phyloP scores from a whole-genome alignment of 2,888 invertebrate genomes.

The Cantharis rustica region DNA sequence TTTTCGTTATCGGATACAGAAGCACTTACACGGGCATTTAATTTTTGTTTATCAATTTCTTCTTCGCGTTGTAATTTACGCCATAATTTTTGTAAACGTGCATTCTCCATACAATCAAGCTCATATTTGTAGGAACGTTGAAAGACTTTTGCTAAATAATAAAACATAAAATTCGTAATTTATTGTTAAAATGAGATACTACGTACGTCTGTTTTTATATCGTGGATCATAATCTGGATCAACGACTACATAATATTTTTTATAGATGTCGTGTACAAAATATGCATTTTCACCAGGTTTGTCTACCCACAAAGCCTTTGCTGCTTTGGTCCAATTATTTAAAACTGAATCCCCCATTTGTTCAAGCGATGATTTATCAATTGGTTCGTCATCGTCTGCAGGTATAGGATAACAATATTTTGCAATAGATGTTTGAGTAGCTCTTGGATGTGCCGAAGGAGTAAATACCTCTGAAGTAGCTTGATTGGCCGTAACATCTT shows the following conservation, averaged over 20 bases:
- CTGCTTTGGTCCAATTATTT: slow-evolving; percentile 57
- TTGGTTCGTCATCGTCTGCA: slow-evolving; percentile 52
- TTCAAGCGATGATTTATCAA: slow-evolving; percentile 51
- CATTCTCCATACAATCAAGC: slow-evolving; percentile 59
- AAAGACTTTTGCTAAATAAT: slow-evolving; percentile 55
- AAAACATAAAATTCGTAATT: background rate
- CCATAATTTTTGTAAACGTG: slow-evolving; percentile 50
- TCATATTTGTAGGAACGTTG: slow-evolving; percentile 64
- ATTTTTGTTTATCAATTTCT: slow-evolving; percentile 34
- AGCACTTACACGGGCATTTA: slow-evolving; percentile 26
- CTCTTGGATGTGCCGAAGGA: slow-evolving; percentile 55
- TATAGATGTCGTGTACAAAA: slow-evolving; percentile 58
- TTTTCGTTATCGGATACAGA: slow-evolving; percentile 36
- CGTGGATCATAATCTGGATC: slow-evolving; percentile 43
- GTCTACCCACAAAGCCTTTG: slow-evolving; percentile 62
- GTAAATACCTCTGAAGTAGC: slow-evolving; percentile 55
- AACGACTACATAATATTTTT: slow-evolving; percentile 50
- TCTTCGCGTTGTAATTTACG: slow-evolving; percentile 46
- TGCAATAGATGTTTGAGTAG: slow-evolving; percentile 59
- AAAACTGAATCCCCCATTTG: slow-evolving; percentile 42
- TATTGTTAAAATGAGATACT: background rate
- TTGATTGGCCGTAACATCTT: slow-evolving; percentile 41
- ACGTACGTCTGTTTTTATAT: slow-evolving; percentile 46
- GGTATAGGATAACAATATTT: slow-evolving; percentile 59
- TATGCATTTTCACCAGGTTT: slow-evolving; percentile 62